Base-by-base conservation (phyloP, 2,113 vertebrate species). In the Perognathus longimembris region DNA sequence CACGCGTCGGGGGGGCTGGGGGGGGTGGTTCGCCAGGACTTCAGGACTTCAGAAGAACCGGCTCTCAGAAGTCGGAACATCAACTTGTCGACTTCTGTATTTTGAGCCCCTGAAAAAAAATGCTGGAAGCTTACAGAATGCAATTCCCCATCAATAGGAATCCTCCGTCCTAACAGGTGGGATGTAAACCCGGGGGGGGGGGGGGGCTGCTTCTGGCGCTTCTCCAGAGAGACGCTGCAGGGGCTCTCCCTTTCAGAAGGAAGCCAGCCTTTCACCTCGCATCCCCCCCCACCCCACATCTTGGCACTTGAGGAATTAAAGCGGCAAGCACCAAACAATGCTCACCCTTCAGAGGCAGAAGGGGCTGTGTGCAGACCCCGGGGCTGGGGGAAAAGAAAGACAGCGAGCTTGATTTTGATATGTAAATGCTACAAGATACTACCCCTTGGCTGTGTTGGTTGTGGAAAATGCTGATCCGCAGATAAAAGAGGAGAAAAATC, bases 381-480 rank as follows among this genome's bases (percentile, higher is more conserved):
- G 71, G 50, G 32, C 96, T 95, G 95, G 85, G 0, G 95, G 36
- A 92, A 97, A 95, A 97, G 87, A 92, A 96, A 97, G 97, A 92
- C 96, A 91, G 97, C 83, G 93, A 95, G 91, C 88, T 83, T 50
- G 95, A 98, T 98, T 98, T 98, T 98, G 97, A 98, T 98, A 98
- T 98, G 98, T 98, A 98, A 98, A 98, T 98, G 91, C 63, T 75
- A 89, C 96, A 81, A 54, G 93, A 95, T 69, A 92, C 96, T 96
- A 54, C 96, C 96, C 97, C 97, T 95, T 95, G 93, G 91, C 97
- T 80, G 81, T 76, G 97, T 97, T 97, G 96, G 95, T 97, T 96
- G 97, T 93, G 90, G 98, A 98, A 98, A 98, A 98, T 98, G 98
- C 98, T 98, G 98, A 98, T 98, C 96, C 96, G 89, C 42, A 98